Base-by-base conservation (phyloP, 1,140 invertebrate species). In the Drosophila subobscura region DNA sequence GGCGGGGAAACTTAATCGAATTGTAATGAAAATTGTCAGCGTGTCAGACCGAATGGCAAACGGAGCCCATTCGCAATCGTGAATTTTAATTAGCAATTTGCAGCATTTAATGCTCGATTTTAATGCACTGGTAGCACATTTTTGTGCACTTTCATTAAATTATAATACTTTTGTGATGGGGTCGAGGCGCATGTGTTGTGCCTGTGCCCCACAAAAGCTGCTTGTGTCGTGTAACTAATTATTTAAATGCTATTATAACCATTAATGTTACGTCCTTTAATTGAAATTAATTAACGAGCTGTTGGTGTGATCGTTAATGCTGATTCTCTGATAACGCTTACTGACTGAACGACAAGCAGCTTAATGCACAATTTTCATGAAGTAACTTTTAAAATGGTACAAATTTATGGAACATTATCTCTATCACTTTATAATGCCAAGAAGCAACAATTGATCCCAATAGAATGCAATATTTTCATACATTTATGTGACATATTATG, bases 31-130 rank as follows among this genome's bases (percentile, higher is more conserved):
- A 79, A 72, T 76, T 72, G 72, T 85, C 58, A 84, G 58, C 76
- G 58, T 79, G 60, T 66, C 80, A 64, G 42, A 45, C 44, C 46
- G 55, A 81, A 53, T 45, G 60, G 25, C 41, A 60, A 51, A 45
- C 37, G 72, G 58, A 58, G 41, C 5, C 12, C 22, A 41, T 53
- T 37, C 33, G 54, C 71, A 83, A 72, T 75, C 41, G 60, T 53
- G 71, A 22, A 84, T 84, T 84, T 84, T 85, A 84, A 84, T 84
- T 85, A 79, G 67, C 80, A 72, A 79, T 73, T 73, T 77, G 46
- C 50, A 56, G 45, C 23, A 45, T 79, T 83, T 55, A 66, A 78
- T 70, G 70, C 51, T 50, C 29, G 47, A 42, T 57, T 79, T 80
- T 84, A 75, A 83, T 84, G 79, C 75, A 84, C 70, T 83, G 20